A percentile compares a stretch with the other conserved stretches of the same genome.
Conservation (phyloP, 2,113 vertebrate genomes). For the Eptesicus fuscus region DNA sequence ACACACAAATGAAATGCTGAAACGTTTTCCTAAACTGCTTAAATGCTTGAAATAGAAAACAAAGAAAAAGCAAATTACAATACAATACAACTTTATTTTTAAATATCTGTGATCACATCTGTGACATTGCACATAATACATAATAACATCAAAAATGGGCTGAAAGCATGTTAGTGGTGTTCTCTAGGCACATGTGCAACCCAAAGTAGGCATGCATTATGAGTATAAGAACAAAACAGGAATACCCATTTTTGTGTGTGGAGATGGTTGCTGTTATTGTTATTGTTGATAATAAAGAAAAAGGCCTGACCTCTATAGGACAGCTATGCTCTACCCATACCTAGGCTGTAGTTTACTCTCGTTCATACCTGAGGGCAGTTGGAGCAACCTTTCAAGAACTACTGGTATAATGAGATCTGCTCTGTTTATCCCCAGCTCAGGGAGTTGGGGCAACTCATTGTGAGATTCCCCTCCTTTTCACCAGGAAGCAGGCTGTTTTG, state of each 20-base stretch:
- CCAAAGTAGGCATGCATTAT: not conserved
- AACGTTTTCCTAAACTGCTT: constrained; percentile 35
- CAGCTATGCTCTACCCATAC: not conserved
- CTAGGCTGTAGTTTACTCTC: not conserved
- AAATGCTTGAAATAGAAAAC: constrained; percentile 47
- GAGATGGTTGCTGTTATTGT: not conserved
- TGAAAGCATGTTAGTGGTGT: not conserved
- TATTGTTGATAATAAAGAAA: not conserved
- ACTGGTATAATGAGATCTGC: not conserved
- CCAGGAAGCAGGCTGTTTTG: not conserved
- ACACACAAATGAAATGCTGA: not conserved
- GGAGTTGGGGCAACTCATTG: not conserved
- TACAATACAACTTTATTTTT: not conserved
- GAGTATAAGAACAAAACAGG: not conserved
- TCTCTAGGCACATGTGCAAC: not conserved
- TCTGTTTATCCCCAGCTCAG: not conserved
- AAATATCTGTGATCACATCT: not conserved
- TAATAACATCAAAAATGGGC: not conserved
- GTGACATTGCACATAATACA: not conserved
- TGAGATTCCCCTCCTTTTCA: not conserved
- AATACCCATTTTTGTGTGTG: not conserved
- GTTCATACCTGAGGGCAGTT: not conserved
- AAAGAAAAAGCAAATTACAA: constrained; percentile 27
- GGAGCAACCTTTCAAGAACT: not conserved
- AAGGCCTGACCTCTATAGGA: not conserved